These are phyloP conservation scores for Lycaena phlaeas DNA, from an alignment of 2,888 invertebrate species.

Conservation along the genomic window DNA sequence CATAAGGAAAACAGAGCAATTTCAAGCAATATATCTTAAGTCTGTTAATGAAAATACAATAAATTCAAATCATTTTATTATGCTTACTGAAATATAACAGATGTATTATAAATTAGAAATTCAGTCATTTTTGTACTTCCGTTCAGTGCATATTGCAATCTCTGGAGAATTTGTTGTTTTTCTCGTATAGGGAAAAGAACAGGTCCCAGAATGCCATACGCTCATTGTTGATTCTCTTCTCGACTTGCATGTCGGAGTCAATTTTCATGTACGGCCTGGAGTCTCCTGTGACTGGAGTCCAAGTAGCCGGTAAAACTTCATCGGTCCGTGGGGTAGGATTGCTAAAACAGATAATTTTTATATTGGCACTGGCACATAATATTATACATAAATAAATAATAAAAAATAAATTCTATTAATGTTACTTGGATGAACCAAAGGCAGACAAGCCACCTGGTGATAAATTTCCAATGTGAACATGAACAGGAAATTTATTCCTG, in stretches of 20 bases:
- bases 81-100: background rate
- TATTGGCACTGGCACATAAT: no score
- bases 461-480: no score
- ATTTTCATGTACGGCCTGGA: slow-evolving; percentile 46
- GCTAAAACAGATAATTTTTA: slow-evolving; percentile 40
- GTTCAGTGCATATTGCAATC: slow-evolving; percentile 24
- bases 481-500: no score
- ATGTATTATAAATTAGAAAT: no score
- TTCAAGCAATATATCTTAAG: background rate
- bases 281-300: slow-evolving; percentile 35
- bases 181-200: slow-evolving; percentile 46
- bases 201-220: slow-evolving; percentile 62
- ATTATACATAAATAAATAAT: no score
- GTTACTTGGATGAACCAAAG: no score
- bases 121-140: slow-evolving; percentile 13
- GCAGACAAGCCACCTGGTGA: no score
- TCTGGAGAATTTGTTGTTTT: slow-evolving; percentile 34
- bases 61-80: background rate
- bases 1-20: no score
- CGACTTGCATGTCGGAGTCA: slow-evolving; percentile 36
- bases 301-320: slow-evolving; percentile 37
- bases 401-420: no score
- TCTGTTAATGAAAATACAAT: background rate
- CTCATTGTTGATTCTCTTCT: slow-evolving; percentile 38
- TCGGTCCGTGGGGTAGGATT: slow-evolving; percentile 43